Base-by-base conservation (phyloP, 92 coral and sea anemone species). In the Plumapathes pennacea region DNA sequence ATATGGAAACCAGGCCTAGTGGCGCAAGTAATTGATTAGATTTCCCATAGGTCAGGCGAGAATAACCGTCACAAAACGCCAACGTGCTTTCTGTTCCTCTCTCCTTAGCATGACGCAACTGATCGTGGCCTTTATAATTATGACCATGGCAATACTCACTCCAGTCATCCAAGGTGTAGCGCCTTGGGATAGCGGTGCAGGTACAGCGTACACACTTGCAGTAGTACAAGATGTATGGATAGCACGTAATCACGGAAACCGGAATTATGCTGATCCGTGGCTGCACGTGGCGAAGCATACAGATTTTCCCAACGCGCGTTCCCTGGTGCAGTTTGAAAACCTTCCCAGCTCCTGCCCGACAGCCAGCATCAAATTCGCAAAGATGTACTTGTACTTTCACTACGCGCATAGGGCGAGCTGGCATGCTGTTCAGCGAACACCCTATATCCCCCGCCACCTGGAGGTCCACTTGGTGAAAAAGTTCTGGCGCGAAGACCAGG, bases 331-430 rank as follows among this genome's bases (percentile, higher is more conserved):
- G 50, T 85, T 85, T 67, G 83, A 67, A 56, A 29, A 62, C 45
- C 55, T 68, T 2, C 82, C 69, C 0, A 10, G 2, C 10, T 13
- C 4, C 33, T 78, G 86, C 40, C 59, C 76, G 4, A n/a, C 41
- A 4, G 3, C 39, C 26, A 50, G 25, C n/a, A 46, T 78, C 28
- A 23, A 25, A 28, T 78, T 67, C 66, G 85, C 73, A 15, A 54
- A 62, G 27, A 63, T 84, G 69, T 72, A 72, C 55, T 23, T 84
- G 61, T 84, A 78, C 69, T 78, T 57, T 57, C 43, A 46, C 34
- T 72, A 72, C 63, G 85, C 85, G 1, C 85, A 84, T 61, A 84
- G 72, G 40, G 78, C 85, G 18, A 78, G 82, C 29, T 60, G 40
- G 46, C 38, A 40, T 32, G n/a, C 22, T 37, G 34, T 27, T 0